Conservation (phyloP, 2,888 invertebrate species). For the Drosophila merina region DNA sequence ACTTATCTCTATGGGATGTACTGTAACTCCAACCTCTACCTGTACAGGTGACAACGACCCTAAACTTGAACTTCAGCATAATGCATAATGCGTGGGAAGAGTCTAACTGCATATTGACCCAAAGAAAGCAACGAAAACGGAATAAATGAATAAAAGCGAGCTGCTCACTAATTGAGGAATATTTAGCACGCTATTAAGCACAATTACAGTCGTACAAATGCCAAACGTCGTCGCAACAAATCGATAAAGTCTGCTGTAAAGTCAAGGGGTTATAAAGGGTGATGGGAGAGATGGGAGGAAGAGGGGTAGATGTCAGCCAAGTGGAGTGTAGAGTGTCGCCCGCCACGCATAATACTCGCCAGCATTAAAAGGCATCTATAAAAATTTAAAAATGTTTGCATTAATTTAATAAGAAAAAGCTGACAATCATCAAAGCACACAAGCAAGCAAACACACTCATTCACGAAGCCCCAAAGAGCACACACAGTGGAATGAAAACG, state of each 20-base stretch:
- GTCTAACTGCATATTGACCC: constrained; percentile 43
- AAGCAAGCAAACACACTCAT: constrained; percentile 25
- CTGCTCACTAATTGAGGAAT: constrained; percentile 67
- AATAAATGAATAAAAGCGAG: constrained; percentile 18
- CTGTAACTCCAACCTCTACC: constrained; percentile 16
- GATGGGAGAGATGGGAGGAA: not conserved
- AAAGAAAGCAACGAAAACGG: constrained; percentile 25
- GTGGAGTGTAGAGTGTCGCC: not conserved
- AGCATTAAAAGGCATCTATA: constrained; percentile 64
- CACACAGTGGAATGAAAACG: constrained; percentile 29
- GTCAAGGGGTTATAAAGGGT: constrained; percentile 2
- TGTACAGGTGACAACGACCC: constrained; percentile 55
- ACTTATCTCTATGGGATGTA: not conserved
- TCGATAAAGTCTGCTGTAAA: constrained; percentile 51
- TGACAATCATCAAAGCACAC: constrained; percentile 47
- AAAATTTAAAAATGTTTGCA: constrained; percentile 66
- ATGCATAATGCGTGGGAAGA: not conserved
- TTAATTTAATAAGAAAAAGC: constrained; percentile 52
- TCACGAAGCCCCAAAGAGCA: constrained; percentile 10
- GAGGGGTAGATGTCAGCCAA: not conserved
- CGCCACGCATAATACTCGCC: constrained; percentile 41
- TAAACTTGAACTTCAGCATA: constrained; percentile 37
- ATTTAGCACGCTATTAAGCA: constrained; percentile 76
- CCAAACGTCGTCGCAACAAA: constrained; percentile 58
- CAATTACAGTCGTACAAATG: constrained; percentile 63